phyloP scores from a whole-genome alignment of 2,888 invertebrate genomes.

The Amblyjoppa fuscipennis region DNA sequence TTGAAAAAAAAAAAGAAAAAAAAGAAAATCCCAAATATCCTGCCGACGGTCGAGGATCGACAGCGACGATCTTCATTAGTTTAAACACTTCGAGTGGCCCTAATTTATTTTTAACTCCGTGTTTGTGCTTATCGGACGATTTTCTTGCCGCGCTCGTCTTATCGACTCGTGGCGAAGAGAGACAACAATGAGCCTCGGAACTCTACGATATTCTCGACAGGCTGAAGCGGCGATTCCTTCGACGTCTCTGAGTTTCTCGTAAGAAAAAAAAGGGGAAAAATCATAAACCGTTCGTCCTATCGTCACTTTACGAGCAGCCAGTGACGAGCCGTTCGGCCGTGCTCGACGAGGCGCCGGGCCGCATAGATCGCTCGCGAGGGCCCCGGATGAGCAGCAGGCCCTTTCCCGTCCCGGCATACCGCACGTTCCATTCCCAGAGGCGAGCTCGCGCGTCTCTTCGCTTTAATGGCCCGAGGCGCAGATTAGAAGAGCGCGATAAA shows the following conservation, averaged over 20 bases:
- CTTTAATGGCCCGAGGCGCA: conserved; percentile 50
- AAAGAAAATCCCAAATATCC: conserved; percentile 48
- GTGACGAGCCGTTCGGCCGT: conserved; percentile 34
- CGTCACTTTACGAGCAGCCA: conserved; percentile 54
- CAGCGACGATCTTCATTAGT: conserved; percentile 10
- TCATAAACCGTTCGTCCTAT: conserved; percentile 58
- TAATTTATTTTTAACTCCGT: background rate
- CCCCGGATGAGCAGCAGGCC: conserved; percentile 13
- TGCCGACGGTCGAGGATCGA: conserved; percentile 41
- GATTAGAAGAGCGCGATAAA: conserved; percentile 53
- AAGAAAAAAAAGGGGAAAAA: conserved; percentile 41
- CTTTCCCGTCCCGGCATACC: conserved; percentile 54
- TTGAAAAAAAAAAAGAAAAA: conserved; percentile 23
- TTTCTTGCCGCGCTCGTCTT: background rate
- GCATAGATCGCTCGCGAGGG: conserved; percentile 49
- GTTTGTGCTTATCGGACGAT: background rate
- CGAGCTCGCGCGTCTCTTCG: conserved; percentile 31
- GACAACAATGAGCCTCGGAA: background rate
- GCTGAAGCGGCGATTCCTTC: conserved; percentile 18
- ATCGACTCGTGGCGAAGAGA: background rate
- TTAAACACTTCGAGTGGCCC: background rate
- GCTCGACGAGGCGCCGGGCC: conserved; percentile 55
- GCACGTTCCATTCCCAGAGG: conserved; percentile 55
- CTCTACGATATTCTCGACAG: background rate
- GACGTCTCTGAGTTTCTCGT: conserved; percentile 43